Conservation (phyloP, 1,140 invertebrate species). For the Acyrthosiphon pisum region DNA sequence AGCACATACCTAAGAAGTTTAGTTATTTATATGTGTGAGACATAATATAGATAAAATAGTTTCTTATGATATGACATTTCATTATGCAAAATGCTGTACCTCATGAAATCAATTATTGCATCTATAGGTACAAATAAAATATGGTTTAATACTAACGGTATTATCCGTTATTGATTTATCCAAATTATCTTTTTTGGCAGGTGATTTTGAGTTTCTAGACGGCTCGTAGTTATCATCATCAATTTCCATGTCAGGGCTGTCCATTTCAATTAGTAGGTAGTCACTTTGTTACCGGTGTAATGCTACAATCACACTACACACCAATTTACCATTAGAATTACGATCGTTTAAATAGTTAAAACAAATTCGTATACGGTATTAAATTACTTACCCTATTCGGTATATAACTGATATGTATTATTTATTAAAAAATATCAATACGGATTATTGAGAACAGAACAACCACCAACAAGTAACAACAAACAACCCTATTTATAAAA, state of each 20-base stretch:
- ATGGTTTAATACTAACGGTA: background rate
- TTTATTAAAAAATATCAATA: background rate
- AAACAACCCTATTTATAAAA: background rate
- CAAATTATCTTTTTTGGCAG: background rate
- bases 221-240: background rate
- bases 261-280: conserved; percentile 1
- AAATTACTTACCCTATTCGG: background rate
- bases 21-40: background rate
- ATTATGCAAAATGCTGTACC: background rate
- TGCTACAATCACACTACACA: background rate
- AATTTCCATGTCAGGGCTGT: conserved; percentile 41
- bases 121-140: background rate
- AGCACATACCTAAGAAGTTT: background rate
- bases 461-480: background rate
- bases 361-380: background rate
- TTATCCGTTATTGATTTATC: background rate
- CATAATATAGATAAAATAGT: background rate
- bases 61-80: background rate
- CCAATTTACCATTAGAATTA: background rate
- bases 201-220: background rate
- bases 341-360: background rate
- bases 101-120: background rate
- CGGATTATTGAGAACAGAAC: background rate
- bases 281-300: background rate
- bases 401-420: background rate